Evolutionary conservation across 2,113 vertebrate genomes (phyloP).

Genomic region (Tetraodon nigroviridis): DNA sequence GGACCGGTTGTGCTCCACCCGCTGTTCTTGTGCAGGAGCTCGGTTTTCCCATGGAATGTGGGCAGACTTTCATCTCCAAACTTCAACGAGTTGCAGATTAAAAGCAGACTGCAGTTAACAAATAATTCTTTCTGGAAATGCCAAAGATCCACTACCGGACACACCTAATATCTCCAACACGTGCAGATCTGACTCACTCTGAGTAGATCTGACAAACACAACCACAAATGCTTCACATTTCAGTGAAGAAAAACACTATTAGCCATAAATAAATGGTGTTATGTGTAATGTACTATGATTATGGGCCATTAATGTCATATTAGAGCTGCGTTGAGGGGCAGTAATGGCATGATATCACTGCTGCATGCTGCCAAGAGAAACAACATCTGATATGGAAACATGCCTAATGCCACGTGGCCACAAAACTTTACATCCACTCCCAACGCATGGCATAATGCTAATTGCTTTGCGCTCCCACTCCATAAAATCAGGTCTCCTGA

Average conservation of each 20-base stretch:
- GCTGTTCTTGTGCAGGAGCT: conserved; percentile 9
- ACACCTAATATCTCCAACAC: conserved; percentile 4
- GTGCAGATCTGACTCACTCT: conserved; percentile 2
- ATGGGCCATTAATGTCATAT: conserved; percentile 51
- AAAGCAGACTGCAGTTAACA: conserved; percentile 37
- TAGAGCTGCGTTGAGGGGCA: conserved; percentile 30
- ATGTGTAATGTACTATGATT: conserved; percentile 52
- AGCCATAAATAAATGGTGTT: conserved; percentile 34
- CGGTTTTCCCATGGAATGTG: conserved; percentile 28
- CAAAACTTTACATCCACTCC: conserved; percentile 44
- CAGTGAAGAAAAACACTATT: conserved; percentile 18
- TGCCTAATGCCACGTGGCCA: conserved; percentile 22
- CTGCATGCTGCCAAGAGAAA: conserved; percentile 53
- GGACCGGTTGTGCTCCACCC: conserved; percentile 4
- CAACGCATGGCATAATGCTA: conserved; percentile 42
- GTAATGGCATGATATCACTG: conserved; percentile 44
- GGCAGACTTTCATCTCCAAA: conserved; percentile 39
- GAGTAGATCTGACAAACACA: conserved; percentile 34
- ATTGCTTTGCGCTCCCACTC: conserved; percentile 42
- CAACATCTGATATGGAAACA: conserved; percentile 48
- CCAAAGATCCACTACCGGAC: not conserved
- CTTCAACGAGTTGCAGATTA: conserved; percentile 32
- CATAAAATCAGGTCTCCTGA: conserved; percentile 45
- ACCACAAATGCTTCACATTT: conserved; percentile 15
- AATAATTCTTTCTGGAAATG: conserved; percentile 32